These are phyloP conservation scores for Squalus acanthias DNA, from an alignment of 2,797 vertebrate species.

Conservation along the genomic window DNA sequence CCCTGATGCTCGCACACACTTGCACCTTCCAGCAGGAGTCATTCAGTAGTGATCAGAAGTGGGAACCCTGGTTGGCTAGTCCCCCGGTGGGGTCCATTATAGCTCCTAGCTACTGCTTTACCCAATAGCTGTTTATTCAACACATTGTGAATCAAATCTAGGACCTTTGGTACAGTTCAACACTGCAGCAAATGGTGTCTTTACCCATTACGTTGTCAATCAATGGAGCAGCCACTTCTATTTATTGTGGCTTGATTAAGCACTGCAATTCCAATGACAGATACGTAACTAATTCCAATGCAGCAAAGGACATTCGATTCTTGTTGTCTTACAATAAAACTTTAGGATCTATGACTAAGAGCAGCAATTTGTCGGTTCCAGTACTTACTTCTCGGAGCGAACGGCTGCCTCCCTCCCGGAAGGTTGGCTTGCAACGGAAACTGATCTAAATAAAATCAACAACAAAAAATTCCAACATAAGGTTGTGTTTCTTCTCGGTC, in stretches of 20 bases:
- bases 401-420: constrained; percentile 84
- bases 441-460: constrained; percentile 75
- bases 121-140: background rate
- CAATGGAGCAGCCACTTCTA: background rate
- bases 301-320: constrained; percentile 34
- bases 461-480: constrained; percentile 34
- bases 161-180: background rate
- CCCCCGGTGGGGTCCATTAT: background rate
- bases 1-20: background rate
- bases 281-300: background rate
- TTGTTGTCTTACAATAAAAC: background rate
- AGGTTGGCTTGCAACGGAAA: constrained; percentile 94
- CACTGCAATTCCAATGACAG: background rate
- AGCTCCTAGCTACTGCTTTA: background rate
- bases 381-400: constrained; percentile 84
- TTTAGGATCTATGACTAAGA: background rate
- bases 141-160: background rate
- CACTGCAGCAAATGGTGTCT: background rate
- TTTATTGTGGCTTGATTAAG: background rate
- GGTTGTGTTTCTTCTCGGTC: background rate
- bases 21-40: background rate
- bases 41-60: background rate
- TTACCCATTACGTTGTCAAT: background rate
- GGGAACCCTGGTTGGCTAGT: background rate
- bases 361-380: background rate